Percentiles rank a stretch among this genome's conserved stretches.
Conservation (phyloP, 2,113 vertebrate genomes). For the Microtus richardsoni region DNA sequence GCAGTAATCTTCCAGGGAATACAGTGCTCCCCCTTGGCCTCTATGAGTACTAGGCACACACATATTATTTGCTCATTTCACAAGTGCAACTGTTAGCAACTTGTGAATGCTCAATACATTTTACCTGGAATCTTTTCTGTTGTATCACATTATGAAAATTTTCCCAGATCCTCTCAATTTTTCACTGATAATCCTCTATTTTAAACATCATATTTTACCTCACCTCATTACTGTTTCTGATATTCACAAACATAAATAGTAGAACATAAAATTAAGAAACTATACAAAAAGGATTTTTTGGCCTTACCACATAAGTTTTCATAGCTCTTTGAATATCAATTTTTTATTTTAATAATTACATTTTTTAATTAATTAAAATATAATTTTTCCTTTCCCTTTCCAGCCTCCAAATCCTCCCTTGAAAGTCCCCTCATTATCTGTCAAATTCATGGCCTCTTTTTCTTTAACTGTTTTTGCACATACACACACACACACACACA, state of each 20-base stretch:
- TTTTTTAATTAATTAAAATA: background rate
- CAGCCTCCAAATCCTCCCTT: rapidly evolving
- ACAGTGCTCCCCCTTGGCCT: background rate
- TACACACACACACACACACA: background rate
- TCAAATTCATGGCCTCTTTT: background rate
- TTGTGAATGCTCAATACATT: background rate
- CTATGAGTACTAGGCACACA: too few species aligned
- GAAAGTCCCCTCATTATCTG: background rate
- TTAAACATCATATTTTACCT: background rate
- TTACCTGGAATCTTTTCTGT: background rate
- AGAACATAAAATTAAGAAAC: background rate
- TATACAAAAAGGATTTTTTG: background rate
- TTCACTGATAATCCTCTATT: too few species aligned
- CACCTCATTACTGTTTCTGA: background rate
- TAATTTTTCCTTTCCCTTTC: background rate
- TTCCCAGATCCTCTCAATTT: background rate
- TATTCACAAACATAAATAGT: background rate
- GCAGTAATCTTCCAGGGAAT: background rate
- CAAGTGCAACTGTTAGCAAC: background rate
- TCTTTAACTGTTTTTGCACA: background rate
- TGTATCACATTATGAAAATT: background rate
- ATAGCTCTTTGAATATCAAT: too few species aligned
- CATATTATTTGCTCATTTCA: background rate
- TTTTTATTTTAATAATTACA: background rate
- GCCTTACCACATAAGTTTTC: background rate